Percentiles rank a stretch among this genome's conserved stretches.
These are phyloP conservation scores for Galeopterus variegatus DNA, from an alignment of 2,113 vertebrate species.

Conservation along the genomic window DNA sequence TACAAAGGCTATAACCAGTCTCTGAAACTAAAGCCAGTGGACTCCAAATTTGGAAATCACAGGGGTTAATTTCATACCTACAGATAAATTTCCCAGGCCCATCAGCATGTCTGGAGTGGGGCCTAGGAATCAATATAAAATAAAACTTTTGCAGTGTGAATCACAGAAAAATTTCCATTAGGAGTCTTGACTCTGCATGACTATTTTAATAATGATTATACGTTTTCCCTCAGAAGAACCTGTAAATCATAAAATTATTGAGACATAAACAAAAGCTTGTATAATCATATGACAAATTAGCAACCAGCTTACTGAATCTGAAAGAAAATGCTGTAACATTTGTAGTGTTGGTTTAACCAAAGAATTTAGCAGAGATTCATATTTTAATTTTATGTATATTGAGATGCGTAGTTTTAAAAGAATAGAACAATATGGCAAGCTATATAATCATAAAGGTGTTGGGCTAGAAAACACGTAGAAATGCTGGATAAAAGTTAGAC, in stretches of 20 bases:
- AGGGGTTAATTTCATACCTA: background rate
- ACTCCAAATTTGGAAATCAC: background rate
- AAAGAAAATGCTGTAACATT: constrained; percentile 19
- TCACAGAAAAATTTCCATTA: background rate
- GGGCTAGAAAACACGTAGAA: background rate
- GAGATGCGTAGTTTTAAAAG: background rate
- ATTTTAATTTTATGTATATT: background rate
- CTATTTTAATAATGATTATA: background rate
- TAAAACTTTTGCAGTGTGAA: background rate
- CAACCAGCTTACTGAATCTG: background rate
- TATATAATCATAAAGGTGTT: background rate
- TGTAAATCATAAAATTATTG: background rate
- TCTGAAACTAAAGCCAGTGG: background rate
- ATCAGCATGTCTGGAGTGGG: background rate
- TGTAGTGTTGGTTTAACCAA: background rate
- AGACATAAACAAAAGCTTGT: background rate
- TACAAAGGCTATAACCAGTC: background rate
- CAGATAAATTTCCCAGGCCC: background rate
- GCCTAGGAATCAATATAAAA: background rate
- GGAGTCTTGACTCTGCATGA: background rate
- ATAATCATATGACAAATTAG: background rate
- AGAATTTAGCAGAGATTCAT: background rate
- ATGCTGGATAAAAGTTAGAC: constrained; percentile 1
- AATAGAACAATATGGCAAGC: background rate
- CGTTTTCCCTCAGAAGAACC: background rate